A percentile compares a stretch with the other conserved stretches of the same genome.
Evolutionary conservation across 2,113 vertebrate genomes (phyloP).

Genomic region (Dunckerocampus dactyliophorus): DNA sequence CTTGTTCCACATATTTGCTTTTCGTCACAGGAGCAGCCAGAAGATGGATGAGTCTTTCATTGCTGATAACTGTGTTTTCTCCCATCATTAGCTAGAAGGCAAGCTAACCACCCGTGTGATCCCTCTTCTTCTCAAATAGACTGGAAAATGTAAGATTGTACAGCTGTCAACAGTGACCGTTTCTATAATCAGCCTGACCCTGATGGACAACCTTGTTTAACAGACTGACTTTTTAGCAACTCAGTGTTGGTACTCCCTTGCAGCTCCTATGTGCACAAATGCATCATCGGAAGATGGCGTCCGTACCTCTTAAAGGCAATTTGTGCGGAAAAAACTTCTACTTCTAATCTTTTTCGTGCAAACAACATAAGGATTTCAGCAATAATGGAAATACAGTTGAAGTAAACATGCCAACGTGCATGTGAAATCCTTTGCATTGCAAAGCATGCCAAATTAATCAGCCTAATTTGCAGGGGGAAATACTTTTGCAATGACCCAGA

Average conservation of each 20-base stretch:
- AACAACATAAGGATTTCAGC: constrained; percentile 31
- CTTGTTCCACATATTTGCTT: constrained; percentile 72
- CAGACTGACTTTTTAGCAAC: constrained; percentile 11
- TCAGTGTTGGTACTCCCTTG: constrained; percentile 10
- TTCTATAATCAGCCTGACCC: constrained; percentile 44
- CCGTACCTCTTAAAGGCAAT: constrained; percentile 45
- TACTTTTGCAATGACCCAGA: constrained; percentile 18
- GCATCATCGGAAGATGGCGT: constrained; percentile 25
- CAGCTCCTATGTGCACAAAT: constrained; percentile 5
- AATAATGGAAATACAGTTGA: constrained; percentile 41
- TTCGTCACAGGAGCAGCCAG: constrained; percentile 54
- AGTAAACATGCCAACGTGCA: constrained; percentile 52
- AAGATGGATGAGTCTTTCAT: constrained; percentile 72
- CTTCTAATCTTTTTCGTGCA: constrained; percentile 11
- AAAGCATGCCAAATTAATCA: constrained; percentile 35
- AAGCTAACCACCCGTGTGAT: constrained; percentile 35
- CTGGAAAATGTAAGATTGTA: constrained; percentile 54
- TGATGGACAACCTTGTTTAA: constrained; percentile 51
- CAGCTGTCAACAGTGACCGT: constrained; percentile 50
- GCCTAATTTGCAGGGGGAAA: constrained; percentile 45
- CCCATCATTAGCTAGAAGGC: constrained; percentile 41
- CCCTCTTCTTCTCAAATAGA: constrained; percentile 55
- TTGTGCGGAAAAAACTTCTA: constrained; percentile 14
- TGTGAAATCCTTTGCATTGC: constrained; percentile 55
- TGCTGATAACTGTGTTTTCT: constrained; percentile 46